Conservation (phyloP, 2,113 vertebrate species). For the Thymallus thymallus region DNA sequence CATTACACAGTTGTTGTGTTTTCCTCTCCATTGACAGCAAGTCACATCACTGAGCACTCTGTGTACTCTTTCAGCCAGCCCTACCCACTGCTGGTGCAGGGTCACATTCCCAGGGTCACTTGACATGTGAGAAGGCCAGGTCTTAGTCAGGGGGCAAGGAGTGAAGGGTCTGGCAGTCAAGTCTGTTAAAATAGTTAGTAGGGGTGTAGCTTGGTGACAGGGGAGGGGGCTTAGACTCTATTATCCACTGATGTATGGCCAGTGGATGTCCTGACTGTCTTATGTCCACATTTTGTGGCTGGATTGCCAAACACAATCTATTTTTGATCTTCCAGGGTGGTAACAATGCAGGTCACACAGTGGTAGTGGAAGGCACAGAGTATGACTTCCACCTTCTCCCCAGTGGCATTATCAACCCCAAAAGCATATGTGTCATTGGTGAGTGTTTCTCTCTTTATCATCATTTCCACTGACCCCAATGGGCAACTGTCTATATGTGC, state of each 20-base stretch:
- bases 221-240: slow-evolving; percentile 16
- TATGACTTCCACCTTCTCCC: slow-evolving; percentile 98
- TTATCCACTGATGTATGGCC: slow-evolving; percentile 8
- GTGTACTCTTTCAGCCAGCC: slow-evolving; percentile 56
- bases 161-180: slow-evolving; percentile 40
- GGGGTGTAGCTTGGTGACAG: background rate
- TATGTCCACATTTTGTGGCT: background rate
- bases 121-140: slow-evolving; percentile 78
- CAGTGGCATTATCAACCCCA: slow-evolving; percentile 94
- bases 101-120: slow-evolving; percentile 74
- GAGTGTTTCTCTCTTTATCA: slow-evolving; percentile 47
- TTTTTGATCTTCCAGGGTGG: slow-evolving; percentile 80
- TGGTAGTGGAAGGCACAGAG: slow-evolving; percentile 95
- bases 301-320: background rate
- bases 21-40: slow-evolving; percentile 42
- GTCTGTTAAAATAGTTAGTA: slow-evolving; percentile 62
- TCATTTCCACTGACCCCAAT: background rate
- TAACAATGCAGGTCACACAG: slow-evolving; percentile 97
- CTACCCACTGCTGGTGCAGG: slow-evolving; percentile 38
- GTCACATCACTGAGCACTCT: slow-evolving; percentile 33
- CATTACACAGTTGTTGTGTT: slow-evolving; percentile 58
- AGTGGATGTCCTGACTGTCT: background rate
- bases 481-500: background rate
- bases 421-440: slow-evolving; percentile 95
- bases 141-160: slow-evolving; percentile 40